Conservation (phyloP, 2,797 vertebrate species). For the Acrossocheilus fasciatus region DNA sequence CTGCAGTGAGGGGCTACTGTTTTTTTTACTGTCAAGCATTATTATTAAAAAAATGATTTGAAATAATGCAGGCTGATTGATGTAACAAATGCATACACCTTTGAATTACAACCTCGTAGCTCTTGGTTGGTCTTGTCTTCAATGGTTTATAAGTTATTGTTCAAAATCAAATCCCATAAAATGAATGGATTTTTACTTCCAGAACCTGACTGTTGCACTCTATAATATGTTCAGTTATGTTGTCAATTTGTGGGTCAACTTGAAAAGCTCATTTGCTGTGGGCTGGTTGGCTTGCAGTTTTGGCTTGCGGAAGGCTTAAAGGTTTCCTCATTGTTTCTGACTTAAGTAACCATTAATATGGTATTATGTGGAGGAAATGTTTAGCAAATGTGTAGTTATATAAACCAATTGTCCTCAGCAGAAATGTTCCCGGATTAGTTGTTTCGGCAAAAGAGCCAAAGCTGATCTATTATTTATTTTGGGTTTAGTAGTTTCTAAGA, state of each 20-base stretch:
- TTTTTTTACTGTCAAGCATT: not conserved
- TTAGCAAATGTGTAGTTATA: not conserved
- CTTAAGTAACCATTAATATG: not conserved
- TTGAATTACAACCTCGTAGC: not conserved
- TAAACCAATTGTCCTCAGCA: not conserved
- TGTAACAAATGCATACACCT: not conserved
- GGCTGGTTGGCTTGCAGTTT: too few species aligned
- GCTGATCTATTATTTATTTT: constrained; percentile 33
- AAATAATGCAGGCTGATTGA: not conserved
- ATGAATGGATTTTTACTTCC: not conserved
- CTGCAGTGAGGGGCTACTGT: too few species aligned
- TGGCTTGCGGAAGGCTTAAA: not conserved
- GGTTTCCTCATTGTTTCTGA: not conserved
- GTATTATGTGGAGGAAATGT: not conserved
- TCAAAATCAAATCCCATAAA: not conserved
- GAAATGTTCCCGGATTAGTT: constrained; percentile 7
- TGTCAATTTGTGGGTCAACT: not conserved
- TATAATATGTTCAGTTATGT: not conserved
- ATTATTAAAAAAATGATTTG: not conserved
- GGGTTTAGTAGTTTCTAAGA: constrained; percentile 2
- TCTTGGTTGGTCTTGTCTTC: not conserved
- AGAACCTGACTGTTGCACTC: not conserved
- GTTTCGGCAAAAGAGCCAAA: constrained; percentile 7
- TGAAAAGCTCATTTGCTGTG: not conserved
- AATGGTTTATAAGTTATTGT: not conserved